phyloP scores from a whole-genome alignment of 35 echinoderm and acorn worm species.

The Diadema setosum region DNA sequence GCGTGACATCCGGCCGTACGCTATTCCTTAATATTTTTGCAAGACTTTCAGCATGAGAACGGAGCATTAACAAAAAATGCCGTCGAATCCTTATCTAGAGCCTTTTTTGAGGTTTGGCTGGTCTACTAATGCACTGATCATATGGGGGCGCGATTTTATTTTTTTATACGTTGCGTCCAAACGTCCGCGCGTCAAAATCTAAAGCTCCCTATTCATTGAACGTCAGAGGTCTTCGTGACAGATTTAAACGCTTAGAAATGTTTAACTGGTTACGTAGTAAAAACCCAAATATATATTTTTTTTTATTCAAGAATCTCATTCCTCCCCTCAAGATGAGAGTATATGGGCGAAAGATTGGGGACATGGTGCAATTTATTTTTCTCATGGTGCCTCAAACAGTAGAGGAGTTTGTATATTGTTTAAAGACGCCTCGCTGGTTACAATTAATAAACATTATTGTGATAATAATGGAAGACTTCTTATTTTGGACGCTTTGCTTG shows the following conservation, averaged over 20 bases:
- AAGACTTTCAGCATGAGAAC: too few species aligned
- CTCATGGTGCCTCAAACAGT: constrained; percentile 6
- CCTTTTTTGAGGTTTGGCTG: too few species aligned
- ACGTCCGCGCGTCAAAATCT: too few species aligned
- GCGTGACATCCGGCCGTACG: too few species aligned
- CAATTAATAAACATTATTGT: not conserved
- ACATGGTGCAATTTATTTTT: not conserved
- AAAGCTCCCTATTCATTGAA: not conserved
- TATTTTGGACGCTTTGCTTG: constrained; percentile 9
- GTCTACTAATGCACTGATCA: too few species aligned
- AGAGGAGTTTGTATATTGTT: constrained; percentile 3
- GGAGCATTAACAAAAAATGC: too few species aligned
- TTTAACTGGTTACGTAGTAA: not conserved
- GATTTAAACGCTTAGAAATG: not conserved
- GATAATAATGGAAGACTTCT: not conserved
- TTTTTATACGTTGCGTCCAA: too few species aligned
- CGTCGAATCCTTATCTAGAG: too few species aligned
- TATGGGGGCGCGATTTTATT: too few species aligned
- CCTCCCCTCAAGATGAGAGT: not conserved
- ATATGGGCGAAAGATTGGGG: not conserved
- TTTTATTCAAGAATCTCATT: too few species aligned
- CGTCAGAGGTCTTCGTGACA: not conserved
- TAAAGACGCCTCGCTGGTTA: not conserved
- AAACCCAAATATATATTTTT: not conserved
- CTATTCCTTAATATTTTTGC: too few species aligned